These are phyloP conservation scores for Pelobates cultripes DNA, from an alignment of 2,797 vertebrate species.

Conservation along the genomic window DNA sequence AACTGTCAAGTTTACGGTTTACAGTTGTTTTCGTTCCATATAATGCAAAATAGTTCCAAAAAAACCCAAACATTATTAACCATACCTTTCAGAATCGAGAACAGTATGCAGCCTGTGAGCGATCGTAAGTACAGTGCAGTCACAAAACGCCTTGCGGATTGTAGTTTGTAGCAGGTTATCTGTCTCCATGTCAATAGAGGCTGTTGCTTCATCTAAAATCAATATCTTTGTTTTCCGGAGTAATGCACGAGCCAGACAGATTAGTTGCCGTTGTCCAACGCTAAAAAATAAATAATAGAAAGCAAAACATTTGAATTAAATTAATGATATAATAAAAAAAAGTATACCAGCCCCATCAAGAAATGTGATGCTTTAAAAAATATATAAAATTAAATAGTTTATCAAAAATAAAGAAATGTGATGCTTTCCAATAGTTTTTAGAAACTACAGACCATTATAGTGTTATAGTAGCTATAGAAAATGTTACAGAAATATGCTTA, in stretches of 20 bases:
- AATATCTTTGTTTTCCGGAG: slow-evolving; percentile 70
- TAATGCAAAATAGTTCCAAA: neutral
- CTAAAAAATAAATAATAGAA: slow-evolving; percentile 50
- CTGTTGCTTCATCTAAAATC: slow-evolving; percentile 69
- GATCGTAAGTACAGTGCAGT: slow-evolving; percentile 67
- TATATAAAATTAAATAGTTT: too few relatives aligned
- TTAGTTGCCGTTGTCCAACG: slow-evolving; percentile 67
- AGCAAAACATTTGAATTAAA: neutral
- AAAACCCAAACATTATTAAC: neutral
- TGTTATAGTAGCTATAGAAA: too few relatives aligned
- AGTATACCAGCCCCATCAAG: too few relatives aligned
- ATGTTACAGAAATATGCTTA: too few relatives aligned
- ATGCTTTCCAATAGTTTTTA: too few relatives aligned
- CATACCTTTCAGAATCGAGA: slow-evolving; percentile 66
- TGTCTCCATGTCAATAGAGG: slow-evolving; percentile 67
- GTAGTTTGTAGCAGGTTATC: slow-evolving; percentile 66
- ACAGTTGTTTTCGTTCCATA: too few relatives aligned
- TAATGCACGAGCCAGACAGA: slow-evolving; percentile 70
- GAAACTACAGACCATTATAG: too few relatives aligned
- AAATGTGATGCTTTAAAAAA: too few relatives aligned
- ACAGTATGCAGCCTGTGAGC: slow-evolving; percentile 66
- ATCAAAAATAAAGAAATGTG: too few relatives aligned
- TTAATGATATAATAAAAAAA: too few relatives aligned
- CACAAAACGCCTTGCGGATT: slow-evolving; percentile 64
- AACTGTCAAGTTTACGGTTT: too few relatives aligned